A percentile compares a stretch with the other conserved stretches of the same genome.
These are phyloP conservation scores for Drosophila mojavensis DNA, from an alignment of 1,140 invertebrate species.

Conservation along the genomic window DNA sequence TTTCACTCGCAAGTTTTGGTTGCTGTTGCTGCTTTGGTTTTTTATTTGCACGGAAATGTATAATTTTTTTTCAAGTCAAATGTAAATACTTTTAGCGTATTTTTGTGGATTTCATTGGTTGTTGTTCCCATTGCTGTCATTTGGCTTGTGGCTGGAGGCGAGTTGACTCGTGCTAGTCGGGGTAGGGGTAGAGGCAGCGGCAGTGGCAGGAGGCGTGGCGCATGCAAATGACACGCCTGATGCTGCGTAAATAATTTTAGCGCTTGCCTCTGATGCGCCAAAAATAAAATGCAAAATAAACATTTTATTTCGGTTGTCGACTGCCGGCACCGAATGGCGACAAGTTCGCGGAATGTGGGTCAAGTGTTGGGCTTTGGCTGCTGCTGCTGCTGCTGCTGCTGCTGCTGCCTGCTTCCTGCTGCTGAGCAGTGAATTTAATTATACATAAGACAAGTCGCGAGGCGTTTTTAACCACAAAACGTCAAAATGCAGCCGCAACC, in stretches of 20 bases:
- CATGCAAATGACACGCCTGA: slow-evolving; percentile 80
- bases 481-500: slow-evolving; percentile 51
- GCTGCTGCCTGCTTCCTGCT: slow-evolving; percentile 3
- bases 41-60: slow-evolving; percentile 82
- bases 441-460: slow-evolving; percentile 48
- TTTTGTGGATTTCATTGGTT: slow-evolving; percentile 72
- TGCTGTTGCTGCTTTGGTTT: slow-evolving; percentile 37
- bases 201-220: slow-evolving; percentile 51
- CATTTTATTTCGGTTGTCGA: slow-evolving; percentile 73
- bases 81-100: slow-evolving; percentile 82
- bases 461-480: slow-evolving; percentile 40
- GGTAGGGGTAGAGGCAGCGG: too few relatives aligned
- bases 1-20: slow-evolving; percentile 33
- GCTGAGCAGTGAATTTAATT: slow-evolving; percentile 58
- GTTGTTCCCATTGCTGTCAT: slow-evolving; percentile 51
- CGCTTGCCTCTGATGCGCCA: slow-evolving; percentile 62
- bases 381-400: slow-evolving; percentile 8
- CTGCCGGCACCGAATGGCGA: not conserved
- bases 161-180: not conserved
- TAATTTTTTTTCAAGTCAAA: slow-evolving; percentile 80
- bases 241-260: slow-evolving; percentile 81
- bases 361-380: slow-evolving; percentile 51
- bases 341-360: slow-evolving; percentile 57
- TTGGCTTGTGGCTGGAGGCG: slow-evolving; percentile 9
- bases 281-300: slow-evolving; percentile 81